Evolutionary conservation across 2,797 vertebrate genomes (phyloP).

Genomic region (Alcedo atthis): DNA sequence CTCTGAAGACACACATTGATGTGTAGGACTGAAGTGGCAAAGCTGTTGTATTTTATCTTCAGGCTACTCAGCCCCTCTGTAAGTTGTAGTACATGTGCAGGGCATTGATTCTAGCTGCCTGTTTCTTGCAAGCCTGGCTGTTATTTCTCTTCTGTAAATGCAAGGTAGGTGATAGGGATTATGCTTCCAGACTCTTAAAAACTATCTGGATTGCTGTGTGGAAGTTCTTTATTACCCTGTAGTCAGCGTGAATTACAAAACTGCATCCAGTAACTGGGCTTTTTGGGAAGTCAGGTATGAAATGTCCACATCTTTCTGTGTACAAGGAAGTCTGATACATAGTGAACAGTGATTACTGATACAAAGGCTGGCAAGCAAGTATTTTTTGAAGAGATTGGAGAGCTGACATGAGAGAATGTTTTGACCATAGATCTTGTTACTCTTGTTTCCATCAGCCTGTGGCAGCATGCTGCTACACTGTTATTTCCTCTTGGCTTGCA

Average conservation of each 20-base stretch:
- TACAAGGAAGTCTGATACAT: not conserved
- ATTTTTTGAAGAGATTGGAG: not conserved
- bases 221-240: too few relatives aligned
- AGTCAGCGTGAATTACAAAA: too few relatives aligned
- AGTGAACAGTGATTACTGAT: not conserved
- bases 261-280: not conserved
- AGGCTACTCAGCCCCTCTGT: too few relatives aligned
- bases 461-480: not conserved
- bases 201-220: too few relatives aligned
- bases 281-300: not conserved
- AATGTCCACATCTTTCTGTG: not conserved
- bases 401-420: not conserved
- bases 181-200: too few relatives aligned
- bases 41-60: too few relatives aligned
- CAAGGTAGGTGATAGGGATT: too few relatives aligned
- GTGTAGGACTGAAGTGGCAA: not conserved
- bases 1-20: not conserved
- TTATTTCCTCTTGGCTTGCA: constrained; percentile 4
- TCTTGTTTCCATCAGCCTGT: not conserved
- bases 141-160: too few relatives aligned
- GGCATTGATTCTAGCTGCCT: too few relatives aligned
- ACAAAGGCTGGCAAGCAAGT: not conserved
- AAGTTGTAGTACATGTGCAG: too few relatives aligned
- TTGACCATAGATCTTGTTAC: not conserved
- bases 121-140: too few relatives aligned